Evolutionary conservation across 2,113 vertebrate genomes (phyloP).

Genomic region (Chionodraco myersi): DNA sequence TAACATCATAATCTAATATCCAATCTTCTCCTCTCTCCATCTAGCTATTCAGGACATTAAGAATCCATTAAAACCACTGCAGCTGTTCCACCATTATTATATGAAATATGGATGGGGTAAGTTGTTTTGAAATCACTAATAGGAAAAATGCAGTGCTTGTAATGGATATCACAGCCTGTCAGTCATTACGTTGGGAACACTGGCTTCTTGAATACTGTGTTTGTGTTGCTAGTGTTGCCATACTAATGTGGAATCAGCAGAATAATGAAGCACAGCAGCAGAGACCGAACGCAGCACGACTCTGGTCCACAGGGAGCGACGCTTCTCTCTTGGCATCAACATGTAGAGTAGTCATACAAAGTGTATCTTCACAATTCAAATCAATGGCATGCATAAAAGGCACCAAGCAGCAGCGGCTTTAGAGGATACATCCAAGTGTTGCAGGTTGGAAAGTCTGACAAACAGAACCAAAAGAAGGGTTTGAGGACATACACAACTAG

Average conservation of each 20-base stretch:
- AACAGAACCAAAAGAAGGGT: conserved; percentile 1
- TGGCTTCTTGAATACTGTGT: background rate
- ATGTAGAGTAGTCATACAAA: conserved; percentile 17
- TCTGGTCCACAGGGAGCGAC: conserved; percentile 12
- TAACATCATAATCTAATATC: background rate
- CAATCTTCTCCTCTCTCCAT: background rate
- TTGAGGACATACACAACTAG: conserved; percentile 1
- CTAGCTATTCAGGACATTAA: conserved; percentile 12
- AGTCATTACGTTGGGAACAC: conserved; percentile 5
- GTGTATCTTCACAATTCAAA: conserved; percentile 13
- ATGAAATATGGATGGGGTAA: background rate
- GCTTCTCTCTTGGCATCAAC: conserved; percentile 11
- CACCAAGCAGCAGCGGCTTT: background rate
- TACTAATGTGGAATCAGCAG: conserved; percentile 29
- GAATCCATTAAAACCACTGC: background rate
- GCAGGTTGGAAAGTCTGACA: conserved; percentile 4
- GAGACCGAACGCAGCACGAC: conserved; percentile 31
- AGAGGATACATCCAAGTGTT: background rate
- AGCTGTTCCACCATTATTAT: background rate
- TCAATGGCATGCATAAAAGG: background rate
- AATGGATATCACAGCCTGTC: background rate
- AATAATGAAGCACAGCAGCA: conserved; percentile 32
- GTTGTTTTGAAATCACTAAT: background rate
- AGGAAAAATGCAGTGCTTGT: background rate
- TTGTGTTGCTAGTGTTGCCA: conserved; percentile 11